A percentile compares a stretch with the other conserved stretches of the same genome.
These are phyloP conservation scores for Paramormyrops kingsleyae DNA, from an alignment of 2,113 vertebrate genomes.

Conservation along the genomic window DNA sequence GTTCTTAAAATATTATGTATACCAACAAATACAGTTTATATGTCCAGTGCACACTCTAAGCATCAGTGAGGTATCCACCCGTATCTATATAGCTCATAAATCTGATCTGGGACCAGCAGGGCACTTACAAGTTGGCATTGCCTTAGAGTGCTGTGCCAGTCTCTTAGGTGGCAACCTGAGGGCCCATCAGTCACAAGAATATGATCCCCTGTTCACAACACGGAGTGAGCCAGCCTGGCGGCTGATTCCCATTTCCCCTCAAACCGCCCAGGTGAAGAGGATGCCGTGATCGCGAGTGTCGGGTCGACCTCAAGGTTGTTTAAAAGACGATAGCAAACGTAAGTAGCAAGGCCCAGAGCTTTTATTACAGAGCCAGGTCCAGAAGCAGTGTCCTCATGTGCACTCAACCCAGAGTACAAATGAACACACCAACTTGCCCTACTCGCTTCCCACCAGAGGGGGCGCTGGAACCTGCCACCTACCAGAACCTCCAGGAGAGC, in stretches of 20 bases:
- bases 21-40: not conserved
- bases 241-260: constrained; percentile 41
- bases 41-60: not conserved
- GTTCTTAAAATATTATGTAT: not conserved
- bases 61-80: not conserved
- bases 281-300: constrained; percentile 50
- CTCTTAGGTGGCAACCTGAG: constrained; percentile 8
- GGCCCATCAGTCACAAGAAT: constrained; percentile 13
- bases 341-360: constrained; percentile 55
- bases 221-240: constrained; percentile 8
- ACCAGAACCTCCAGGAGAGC: not conserved
- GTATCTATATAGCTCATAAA: not conserved
- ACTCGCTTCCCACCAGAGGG: not conserved
- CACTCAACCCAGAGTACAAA: constrained; percentile 40
- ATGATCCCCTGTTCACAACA: constrained; percentile 36
- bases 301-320: constrained; percentile 61
- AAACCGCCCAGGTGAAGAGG: constrained; percentile 49
- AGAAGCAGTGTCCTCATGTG: constrained; percentile 60
- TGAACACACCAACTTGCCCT: not conserved
- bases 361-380: constrained; percentile 54
- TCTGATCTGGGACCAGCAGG: constrained; percentile 2
- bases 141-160: not conserved
- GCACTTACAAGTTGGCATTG: constrained; percentile 1
- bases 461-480: constrained; percentile 4
- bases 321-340: constrained; percentile 63